A percentile compares a stretch with the other conserved stretches of the same genome.
These are phyloP conservation scores for Glossosoma conforme DNA, from an alignment of 1,140 invertebrate genomes.

Conservation along the genomic window DNA sequence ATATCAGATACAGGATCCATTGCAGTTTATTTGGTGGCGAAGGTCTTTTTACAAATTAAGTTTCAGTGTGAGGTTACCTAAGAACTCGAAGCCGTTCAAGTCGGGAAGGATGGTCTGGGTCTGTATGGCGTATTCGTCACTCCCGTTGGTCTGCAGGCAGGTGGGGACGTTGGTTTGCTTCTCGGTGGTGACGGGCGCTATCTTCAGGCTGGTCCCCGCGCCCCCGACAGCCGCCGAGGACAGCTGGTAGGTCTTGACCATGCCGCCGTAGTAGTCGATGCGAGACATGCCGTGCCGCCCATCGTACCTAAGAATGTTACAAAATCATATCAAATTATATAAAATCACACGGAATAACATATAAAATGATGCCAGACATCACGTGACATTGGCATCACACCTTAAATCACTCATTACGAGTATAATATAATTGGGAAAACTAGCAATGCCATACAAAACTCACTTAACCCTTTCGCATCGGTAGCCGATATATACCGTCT, in stretches of 20 bases:
- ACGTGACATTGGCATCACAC: too few relatives aligned
- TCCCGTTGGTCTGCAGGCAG: slow-evolving; percentile 85
- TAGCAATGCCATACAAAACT: too few relatives aligned
- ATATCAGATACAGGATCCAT: too few relatives aligned
- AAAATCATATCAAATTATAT: background rate
- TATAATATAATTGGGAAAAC: too few relatives aligned
- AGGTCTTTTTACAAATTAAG: too few relatives aligned
- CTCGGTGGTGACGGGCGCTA: slow-evolving; percentile 83
- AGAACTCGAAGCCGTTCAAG: slow-evolving; percentile 64
- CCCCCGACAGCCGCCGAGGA: slow-evolving; percentile 48
- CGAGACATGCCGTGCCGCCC: slow-evolving; percentile 53
- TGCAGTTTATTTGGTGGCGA: too few relatives aligned
- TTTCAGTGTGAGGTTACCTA: slow-evolving; percentile 52
- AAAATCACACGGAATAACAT: too few relatives aligned
- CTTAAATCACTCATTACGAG: too few relatives aligned
- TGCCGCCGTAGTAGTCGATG: slow-evolving; percentile 93
- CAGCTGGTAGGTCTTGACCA: slow-evolving; percentile 86
- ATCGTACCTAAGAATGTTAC: slow-evolving; percentile 27
- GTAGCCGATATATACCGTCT: too few relatives aligned
- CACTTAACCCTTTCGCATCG: too few relatives aligned
- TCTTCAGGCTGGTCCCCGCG: slow-evolving; percentile 75
- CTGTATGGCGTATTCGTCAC: slow-evolving; percentile 53
- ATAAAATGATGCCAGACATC: too few relatives aligned
- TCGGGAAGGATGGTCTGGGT: slow-evolving; percentile 82
- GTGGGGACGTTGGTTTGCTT: slow-evolving; percentile 61